phyloP scores from a whole-genome alignment of 2,888 invertebrate species.

The Pachycephus smyrnensis region DNA sequence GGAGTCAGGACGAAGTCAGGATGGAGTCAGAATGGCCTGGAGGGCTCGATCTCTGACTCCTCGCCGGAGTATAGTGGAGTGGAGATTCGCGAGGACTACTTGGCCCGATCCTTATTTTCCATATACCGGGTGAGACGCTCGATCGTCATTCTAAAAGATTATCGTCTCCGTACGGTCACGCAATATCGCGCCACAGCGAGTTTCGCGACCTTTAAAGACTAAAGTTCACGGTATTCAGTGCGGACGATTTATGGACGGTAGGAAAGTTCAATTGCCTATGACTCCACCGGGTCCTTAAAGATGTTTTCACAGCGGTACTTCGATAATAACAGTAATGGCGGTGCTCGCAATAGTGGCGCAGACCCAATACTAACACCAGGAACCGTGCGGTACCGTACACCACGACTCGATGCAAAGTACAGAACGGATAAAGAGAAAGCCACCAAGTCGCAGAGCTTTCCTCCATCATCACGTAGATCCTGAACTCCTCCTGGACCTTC shows the following conservation, averaged over 20 bases:
- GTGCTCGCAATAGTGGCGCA: not conserved
- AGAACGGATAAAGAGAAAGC: not conserved
- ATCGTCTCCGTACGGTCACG: not conserved
- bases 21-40: not conserved
- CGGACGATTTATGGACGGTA: conserved; percentile 54
- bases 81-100: not conserved
- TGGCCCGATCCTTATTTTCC: not conserved
- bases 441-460: not conserved
- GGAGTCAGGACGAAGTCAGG: no score
- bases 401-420: not conserved
- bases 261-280: conserved; percentile 57
- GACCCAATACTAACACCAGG: not conserved
- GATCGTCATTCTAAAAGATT: not conserved
- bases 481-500: not conserved
- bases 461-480: not conserved
- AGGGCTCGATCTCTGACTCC: not conserved
- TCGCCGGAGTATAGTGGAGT: not conserved
- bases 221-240: conserved; percentile 63
- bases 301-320: not conserved
- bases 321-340: not conserved
- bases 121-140: not conserved
- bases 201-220: conserved; percentile 62
- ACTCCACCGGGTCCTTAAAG: conserved; percentile 19
- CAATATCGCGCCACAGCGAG: conserved; percentile 29
- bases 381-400: not conserved